phyloP scores from a whole-genome alignment of 2,113 vertebrate genomes.

The Coptodon bakossiorum region DNA sequence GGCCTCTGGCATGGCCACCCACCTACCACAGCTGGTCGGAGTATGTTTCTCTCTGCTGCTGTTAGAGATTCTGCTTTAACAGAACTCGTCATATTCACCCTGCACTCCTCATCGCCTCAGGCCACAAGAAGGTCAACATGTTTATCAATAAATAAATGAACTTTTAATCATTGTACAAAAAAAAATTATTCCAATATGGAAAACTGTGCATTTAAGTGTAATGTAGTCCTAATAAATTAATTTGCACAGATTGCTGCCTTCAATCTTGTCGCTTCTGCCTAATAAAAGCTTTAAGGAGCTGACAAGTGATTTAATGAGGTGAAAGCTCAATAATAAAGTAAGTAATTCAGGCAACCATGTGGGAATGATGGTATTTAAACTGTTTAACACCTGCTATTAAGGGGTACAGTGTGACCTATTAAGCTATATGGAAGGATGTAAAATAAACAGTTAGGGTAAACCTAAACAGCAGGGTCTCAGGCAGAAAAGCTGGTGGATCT shows the following conservation, averaged over 20 bases:
- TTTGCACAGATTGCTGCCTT: not conserved
- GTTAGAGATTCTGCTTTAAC: not conserved
- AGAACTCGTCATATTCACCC: not conserved
- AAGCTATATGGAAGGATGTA: not conserved
- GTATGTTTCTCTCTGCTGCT: not conserved
- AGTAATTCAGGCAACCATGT: not conserved
- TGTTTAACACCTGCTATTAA: not conserved
- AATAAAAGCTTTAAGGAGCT: not conserved
- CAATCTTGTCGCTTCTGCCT: not conserved
- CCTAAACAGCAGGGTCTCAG: not conserved
- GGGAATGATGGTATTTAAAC: not conserved
- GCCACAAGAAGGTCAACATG: not conserved
- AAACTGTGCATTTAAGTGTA: not conserved
- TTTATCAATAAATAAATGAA: not conserved
- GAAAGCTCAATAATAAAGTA: not conserved
- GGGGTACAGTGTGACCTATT: not conserved
- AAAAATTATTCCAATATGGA: not conserved
- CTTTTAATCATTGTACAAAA: not conserved
- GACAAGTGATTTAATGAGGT: not conserved
- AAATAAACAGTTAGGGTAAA: not conserved
- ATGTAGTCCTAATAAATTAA: not conserved
- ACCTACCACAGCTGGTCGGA: not conserved
- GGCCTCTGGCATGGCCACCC: not conserved
- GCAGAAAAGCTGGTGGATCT: not conserved
- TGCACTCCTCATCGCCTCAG: not conserved